These are phyloP conservation scores for Salpingus planirostris DNA, from an alignment of 2,888 invertebrate genomes.

Conservation along the genomic window DNA sequence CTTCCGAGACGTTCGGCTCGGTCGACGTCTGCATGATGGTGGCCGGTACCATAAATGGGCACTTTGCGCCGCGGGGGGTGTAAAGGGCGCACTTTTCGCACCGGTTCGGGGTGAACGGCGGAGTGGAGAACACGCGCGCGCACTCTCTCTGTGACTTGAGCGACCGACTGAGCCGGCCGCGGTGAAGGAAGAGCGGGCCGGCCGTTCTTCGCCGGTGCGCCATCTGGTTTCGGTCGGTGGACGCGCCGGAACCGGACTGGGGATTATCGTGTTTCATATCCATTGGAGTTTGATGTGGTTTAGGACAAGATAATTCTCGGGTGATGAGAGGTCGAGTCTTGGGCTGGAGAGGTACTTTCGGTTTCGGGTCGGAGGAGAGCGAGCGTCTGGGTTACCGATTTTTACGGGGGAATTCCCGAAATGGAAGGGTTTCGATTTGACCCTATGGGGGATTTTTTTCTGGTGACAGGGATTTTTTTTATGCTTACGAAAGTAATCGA, in stretches of 20 bases:
- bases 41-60: conserved; percentile 4
- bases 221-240: conserved; percentile 33
- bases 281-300: too few species aligned
- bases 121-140: conserved; percentile 45
- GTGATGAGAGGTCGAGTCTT: too few species aligned
- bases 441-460: too few species aligned
- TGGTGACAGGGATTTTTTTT: too few species aligned
- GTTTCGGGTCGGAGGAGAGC: conserved; percentile 1
- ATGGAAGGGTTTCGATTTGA: too few species aligned
- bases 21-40: conserved; percentile 16
- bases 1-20: conserved; percentile 12
- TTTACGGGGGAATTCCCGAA: too few species aligned
- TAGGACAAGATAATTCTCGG: too few species aligned
- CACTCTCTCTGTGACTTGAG: conserved; percentile 50
- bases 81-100: conserved; percentile 1
- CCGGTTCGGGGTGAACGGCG: too few species aligned
- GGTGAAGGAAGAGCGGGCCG: conserved; percentile 30
- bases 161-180: conserved; percentile 39
- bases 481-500: too few species aligned
- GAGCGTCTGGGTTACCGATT: background rate
- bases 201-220: conserved; percentile 38
- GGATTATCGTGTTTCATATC: too few species aligned
- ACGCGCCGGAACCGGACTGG: too few species aligned
- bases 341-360: too few species aligned
- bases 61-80: conserved; percentile 5